Percentiles rank a stretch among this genome's conserved stretches.
Conservation (phyloP, 2,113 vertebrate species). For the Alectura lathami region DNA sequence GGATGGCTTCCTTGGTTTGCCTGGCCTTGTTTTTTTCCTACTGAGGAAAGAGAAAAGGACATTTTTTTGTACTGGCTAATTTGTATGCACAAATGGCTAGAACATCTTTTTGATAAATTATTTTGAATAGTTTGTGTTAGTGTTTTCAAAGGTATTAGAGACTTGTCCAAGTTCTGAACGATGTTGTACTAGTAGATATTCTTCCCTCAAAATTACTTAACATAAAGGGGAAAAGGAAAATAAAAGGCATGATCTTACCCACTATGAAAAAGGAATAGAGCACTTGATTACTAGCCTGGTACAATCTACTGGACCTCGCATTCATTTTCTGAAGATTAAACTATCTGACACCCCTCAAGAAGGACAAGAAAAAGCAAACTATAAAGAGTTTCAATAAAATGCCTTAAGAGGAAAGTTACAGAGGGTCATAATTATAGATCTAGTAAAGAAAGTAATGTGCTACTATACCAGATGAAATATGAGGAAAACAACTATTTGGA, state of each 20-base stretch:
- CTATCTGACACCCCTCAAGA: not conserved
- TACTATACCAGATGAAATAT: not conserved
- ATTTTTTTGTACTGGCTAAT: not conserved
- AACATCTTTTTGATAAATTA: not conserved
- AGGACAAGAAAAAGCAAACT: not conserved
- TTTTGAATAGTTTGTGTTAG: not conserved
- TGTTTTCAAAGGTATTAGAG: not conserved
- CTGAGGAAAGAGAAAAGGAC: not conserved
- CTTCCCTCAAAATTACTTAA: not conserved
- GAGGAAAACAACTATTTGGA: not conserved
- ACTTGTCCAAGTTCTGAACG: not conserved
- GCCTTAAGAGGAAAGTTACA: not conserved
- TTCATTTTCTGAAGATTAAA: not conserved
- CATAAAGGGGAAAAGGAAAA: not conserved
- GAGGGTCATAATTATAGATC: not conserved
- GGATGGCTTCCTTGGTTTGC: not conserved
- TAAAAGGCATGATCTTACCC: not conserved
- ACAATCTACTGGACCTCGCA: not conserved
- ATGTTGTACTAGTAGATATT: not conserved
- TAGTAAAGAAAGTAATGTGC: not conserved
- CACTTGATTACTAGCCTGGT: not conserved
- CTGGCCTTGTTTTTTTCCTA: not conserved
- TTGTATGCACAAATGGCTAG: not conserved
- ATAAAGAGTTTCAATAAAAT: not conserved
- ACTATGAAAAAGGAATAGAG: not conserved